Conservation (phyloP, 2,888 invertebrate genomes). For the Lasioglossum morio region DNA sequence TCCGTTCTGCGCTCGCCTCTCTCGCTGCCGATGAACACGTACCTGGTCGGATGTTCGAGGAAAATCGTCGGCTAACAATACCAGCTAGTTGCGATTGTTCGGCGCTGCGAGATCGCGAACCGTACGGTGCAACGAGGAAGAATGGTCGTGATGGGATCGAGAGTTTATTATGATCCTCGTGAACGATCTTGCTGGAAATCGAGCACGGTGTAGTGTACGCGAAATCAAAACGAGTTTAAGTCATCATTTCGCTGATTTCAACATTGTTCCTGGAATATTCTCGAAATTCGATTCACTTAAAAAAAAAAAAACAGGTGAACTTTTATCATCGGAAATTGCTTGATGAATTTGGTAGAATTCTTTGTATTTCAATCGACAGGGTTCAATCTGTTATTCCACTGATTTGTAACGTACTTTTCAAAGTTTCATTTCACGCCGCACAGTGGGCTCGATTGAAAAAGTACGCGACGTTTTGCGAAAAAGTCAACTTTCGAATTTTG, state of each 20-base stretch:
- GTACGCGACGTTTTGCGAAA: no score
- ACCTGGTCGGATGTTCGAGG: slow-evolving; percentile 2
- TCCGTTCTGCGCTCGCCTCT: slow-evolving; percentile 44
- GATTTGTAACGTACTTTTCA: background rate
- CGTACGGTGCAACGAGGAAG: background rate
- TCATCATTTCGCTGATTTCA: background rate
- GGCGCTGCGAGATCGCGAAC: background rate
- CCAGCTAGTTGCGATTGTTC: background rate
- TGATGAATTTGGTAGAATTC: background rate
- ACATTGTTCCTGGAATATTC: background rate
- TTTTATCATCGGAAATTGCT: background rate
- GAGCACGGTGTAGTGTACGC: background rate
- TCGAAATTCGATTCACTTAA: background rate
- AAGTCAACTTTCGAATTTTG: no score
- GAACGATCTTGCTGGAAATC: background rate
- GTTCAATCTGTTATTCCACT: background rate
- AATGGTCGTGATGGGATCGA: background rate
- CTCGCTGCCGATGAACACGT: slow-evolving; percentile 50
- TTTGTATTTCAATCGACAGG: background rate
- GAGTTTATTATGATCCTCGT: background rate
- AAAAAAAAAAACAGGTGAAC: background rate
- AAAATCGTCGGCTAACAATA: background rate
- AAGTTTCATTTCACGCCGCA: background rate
- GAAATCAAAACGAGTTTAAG: background rate
- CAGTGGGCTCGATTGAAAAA: no score